Percentiles rank a stretch among this genome's conserved stretches.
Conservation (phyloP, 1,140 invertebrate species). For the Ostrea edulis region DNA sequence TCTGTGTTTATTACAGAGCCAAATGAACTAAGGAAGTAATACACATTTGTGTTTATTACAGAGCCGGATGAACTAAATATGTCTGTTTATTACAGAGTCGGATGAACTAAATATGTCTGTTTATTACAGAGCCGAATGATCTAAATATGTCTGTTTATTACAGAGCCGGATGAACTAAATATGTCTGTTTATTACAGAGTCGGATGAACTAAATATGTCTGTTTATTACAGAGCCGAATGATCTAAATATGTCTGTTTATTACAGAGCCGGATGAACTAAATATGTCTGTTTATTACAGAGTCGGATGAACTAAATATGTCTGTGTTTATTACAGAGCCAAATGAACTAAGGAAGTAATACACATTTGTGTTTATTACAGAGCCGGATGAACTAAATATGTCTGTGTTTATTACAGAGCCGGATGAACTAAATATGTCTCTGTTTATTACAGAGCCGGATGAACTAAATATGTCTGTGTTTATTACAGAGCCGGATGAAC, state of each 20-base stretch:
- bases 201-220: constrained; percentile 84
- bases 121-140: constrained; percentile 82
- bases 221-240: constrained; percentile 80
- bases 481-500: constrained; percentile 82
- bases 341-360: constrained; percentile 90
- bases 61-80: constrained; percentile 84
- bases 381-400: constrained; percentile 84
- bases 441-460: constrained; percentile 79
- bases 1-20: constrained; percentile 74
- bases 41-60: constrained; percentile 62
- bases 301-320: constrained; percentile 84
- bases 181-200: constrained; percentile 67
- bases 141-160: constrained; percentile 79
- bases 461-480: constrained; percentile 81
- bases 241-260: constrained; percentile 81
- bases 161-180: constrained; percentile 84
- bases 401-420: constrained; percentile 74
- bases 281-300: constrained; percentile 66
- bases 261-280: constrained; percentile 84
- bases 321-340: constrained; percentile 74
- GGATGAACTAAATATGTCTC: constrained; percentile 83
- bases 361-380: constrained; percentile 65
- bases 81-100: constrained; percentile 74
- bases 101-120: constrained; percentile 83
- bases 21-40: constrained; percentile 89